Percentiles rank a stretch among this genome's conserved stretches.
These are phyloP conservation scores for Penelope pileata DNA, from an alignment of 2,113 vertebrate genomes.

Conservation along the genomic window DNA sequence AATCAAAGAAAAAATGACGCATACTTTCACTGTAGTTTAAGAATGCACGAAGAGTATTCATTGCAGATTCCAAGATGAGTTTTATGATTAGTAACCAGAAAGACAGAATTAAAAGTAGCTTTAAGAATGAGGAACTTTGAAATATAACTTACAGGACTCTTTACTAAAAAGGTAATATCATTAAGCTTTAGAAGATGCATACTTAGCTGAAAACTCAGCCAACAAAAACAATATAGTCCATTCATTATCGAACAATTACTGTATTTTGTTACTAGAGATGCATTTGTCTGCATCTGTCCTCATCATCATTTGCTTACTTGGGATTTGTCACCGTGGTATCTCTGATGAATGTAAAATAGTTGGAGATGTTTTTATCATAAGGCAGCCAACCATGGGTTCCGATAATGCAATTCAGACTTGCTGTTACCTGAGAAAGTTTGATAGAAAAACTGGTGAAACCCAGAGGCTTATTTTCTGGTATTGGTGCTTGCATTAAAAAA, in stretches of 20 bases:
- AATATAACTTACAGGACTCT: neutral
- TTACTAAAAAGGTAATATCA: neutral
- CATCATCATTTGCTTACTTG: slow-evolving; percentile 83
- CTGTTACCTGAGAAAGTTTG: slow-evolving; percentile 81
- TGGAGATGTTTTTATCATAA: slow-evolving; percentile 96
- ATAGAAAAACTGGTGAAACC: neutral
- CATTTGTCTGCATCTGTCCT: neutral
- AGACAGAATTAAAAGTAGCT: neutral
- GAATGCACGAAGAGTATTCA: neutral
- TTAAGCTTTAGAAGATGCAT: neutral
- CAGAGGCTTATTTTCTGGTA: neutral
- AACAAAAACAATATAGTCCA: neutral
- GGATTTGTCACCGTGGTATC: slow-evolving; percentile 93
- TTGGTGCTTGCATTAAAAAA: neutral
- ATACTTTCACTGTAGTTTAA: rapidly evolving
- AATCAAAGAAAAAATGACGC: neutral
- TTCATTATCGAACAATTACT: neutral
- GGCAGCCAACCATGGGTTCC: slow-evolving; percentile 96
- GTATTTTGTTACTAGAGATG: neutral
- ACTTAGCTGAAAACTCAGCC: neutral
- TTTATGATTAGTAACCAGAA: neutral
- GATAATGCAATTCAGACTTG: slow-evolving; percentile 88
- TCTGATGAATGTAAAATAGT: slow-evolving; percentile 98
- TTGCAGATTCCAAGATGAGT: neutral
- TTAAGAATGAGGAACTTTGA: neutral